Percentiles rank a stretch among this genome's conserved stretches.
Conservation (phyloP, 1,140 invertebrate species). For the Conus betulinus region DNA sequence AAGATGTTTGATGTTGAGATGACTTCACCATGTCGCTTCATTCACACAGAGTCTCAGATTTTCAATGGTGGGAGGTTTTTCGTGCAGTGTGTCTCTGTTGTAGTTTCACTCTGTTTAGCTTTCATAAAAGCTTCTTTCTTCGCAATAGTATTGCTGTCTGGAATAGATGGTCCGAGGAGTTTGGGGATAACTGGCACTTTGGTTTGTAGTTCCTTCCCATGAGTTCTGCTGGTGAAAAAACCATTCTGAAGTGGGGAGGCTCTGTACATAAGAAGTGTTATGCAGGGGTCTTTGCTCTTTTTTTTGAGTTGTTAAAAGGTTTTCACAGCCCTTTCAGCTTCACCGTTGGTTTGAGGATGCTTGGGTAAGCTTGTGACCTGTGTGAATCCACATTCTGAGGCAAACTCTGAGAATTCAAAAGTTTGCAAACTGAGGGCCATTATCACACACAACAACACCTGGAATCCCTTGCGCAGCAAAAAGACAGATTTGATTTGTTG, state of each 20-base stretch:
- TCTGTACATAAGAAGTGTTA: conserved; percentile 41
- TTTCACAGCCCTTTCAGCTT: conserved; percentile 50
- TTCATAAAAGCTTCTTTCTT: neutral
- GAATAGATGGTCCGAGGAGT: neutral
- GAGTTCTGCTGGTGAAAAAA: conserved; percentile 44
- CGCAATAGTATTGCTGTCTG: neutral
- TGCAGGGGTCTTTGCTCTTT: conserved; percentile 46
- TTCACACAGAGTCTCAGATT: no score
- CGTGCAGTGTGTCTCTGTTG: no score
- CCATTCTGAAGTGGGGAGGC: conserved; percentile 41
- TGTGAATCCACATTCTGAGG: conserved; percentile 57
- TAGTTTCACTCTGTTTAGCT: neutral
- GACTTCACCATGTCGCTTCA: no score
- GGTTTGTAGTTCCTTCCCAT: conserved; percentile 44
- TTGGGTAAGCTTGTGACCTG: conserved; percentile 49
- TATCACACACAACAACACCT: conserved; percentile 17
- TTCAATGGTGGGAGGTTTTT: no score
- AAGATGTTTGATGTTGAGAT: no score
- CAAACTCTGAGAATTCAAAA: conserved; percentile 56
- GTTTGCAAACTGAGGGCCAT: conserved; percentile 34
- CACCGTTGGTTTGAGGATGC: conserved; percentile 52
- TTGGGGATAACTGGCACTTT: conserved; percentile 23
- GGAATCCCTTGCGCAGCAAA: conserved; percentile 55
- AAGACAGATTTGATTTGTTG: conserved; percentile 48
- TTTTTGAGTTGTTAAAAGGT: conserved; percentile 46